Base-by-base conservation (phyloP, 2,113 vertebrate species). In the Tichodroma muraria region DNA sequence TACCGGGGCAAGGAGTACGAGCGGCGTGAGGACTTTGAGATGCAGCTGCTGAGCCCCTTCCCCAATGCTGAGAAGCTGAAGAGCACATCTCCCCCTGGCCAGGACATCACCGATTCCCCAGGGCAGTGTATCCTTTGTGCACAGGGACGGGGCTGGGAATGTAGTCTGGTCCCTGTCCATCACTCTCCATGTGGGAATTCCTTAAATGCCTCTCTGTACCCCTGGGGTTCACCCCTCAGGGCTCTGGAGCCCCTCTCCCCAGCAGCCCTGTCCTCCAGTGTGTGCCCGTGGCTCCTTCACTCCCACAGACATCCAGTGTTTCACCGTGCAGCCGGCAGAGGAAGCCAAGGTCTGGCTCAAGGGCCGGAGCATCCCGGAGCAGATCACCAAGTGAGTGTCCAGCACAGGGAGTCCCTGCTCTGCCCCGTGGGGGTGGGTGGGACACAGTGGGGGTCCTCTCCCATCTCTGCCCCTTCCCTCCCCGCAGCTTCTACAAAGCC, bases 1-100 rank as follows among this genome's bases (percentile, higher is more conserved):
- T 95, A 97, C 70, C 97, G 97, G 8, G 97, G 97, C 57, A 97
- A 97, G 91, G 97, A 97, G 77, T 97, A 97, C 0, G 97, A 97
- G 82, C 86, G 97, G 65, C 89, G 97, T 11, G 97, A 97, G 70
- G 97, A 97, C 77, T 97, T 97, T 0, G 96, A 97, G 93, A 56
- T 95, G 90, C 94, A 6, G 56, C 96, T 97, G 80, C 86, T 97
- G 78, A 95, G 61, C 44, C 97, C 95, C 57, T 97, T 97, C 89
- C 96, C 97, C 80, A 94, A 86, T 0, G 95, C 96, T 0, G 96
- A 97, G 95, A 95, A 92, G 85, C 96, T 97, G 76, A 76, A 96
- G 79, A 97, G 49, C 82, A 97, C 97, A 0, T 81, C 95, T 2
- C 85, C 96, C 2, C 96, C 97, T 0, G 85, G 85, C 37, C 85